Conservation (phyloP, 1,140 invertebrate species). For the Hyposmocoma kahamanoa region DNA sequence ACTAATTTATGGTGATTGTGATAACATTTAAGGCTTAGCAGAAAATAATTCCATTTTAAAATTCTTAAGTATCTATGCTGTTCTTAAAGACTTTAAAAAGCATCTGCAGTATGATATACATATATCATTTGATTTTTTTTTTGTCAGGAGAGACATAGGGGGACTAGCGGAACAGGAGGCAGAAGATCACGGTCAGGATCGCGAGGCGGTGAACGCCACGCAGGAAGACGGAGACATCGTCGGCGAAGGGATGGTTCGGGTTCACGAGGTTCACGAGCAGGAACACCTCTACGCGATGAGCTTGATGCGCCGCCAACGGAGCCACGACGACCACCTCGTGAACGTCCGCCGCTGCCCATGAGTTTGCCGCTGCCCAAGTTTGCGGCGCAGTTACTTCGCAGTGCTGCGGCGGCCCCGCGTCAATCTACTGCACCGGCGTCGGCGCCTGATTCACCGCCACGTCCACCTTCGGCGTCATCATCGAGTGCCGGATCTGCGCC, state of each 20-base stretch:
- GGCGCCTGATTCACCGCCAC: constrained; percentile 49
- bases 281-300: constrained; percentile 89
- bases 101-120: no score
- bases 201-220: constrained; percentile 34
- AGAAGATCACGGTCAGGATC: constrained; percentile 50
- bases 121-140: background rate
- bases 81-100: no score
- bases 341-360: constrained; percentile 78
- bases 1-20: no score
- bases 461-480: constrained; percentile 73
- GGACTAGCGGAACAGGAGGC: constrained; percentile 40
- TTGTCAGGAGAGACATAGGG: constrained; percentile 6
- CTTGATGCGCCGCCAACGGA: constrained; percentile 84
- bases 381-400: constrained; percentile 80
- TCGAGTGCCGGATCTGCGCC: constrained; percentile 76
- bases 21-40: background rate
- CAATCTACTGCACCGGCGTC: constrained; percentile 53
- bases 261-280: constrained; percentile 80
- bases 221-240: constrained; percentile 37
- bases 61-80: no score
- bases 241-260: constrained; percentile 41
- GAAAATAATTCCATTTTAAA: no score
- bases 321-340: constrained; percentile 77
- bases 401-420: constrained; percentile 54
- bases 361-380: constrained; percentile 89